Evolutionary conservation across 2,888 invertebrate genomes (phyloP).

Genomic region (Leptopilina drosophilae): DNA sequence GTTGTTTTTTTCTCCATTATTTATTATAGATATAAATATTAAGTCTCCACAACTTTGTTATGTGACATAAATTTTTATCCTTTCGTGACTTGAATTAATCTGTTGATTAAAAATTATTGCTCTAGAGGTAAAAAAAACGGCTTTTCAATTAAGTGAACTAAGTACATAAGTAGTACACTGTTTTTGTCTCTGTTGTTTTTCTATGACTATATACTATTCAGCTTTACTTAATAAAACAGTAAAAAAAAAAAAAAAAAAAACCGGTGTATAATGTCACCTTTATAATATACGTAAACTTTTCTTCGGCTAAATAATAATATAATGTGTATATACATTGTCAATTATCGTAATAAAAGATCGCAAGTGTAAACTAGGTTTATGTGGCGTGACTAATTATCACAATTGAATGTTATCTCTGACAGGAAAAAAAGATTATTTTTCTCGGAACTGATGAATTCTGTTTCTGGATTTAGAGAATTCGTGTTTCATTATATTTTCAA

Average conservation of each 20-base stretch:
- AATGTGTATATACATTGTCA: background rate
- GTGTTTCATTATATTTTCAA: background rate
- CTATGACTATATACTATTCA: background rate
- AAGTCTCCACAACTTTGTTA: too few species aligned
- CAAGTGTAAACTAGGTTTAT: conserved; percentile 36
- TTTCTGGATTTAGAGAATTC: background rate
- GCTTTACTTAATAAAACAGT: background rate
- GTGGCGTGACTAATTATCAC: conserved; percentile 26
- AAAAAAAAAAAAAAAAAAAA: background rate
- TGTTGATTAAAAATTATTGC: background rate
- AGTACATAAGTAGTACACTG: background rate
- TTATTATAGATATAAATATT: too few species aligned
- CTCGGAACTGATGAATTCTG: conserved; percentile 13
- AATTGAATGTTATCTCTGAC: conserved; percentile 31
- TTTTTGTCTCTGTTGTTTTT: background rate
- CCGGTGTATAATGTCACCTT: background rate
- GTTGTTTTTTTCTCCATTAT: too few species aligned
- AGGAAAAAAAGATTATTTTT: background rate
- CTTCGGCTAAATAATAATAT: background rate
- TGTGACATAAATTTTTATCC: too few species aligned
- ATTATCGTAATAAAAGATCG: conserved; percentile 33
- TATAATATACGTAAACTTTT: background rate
- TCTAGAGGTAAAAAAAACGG: background rate
- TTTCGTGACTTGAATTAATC: too few species aligned
- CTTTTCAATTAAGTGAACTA: conserved; percentile 6